Evolutionary conservation across 2,888 invertebrate genomes (phyloP).

Genomic region (Merodon equestris): DNA sequence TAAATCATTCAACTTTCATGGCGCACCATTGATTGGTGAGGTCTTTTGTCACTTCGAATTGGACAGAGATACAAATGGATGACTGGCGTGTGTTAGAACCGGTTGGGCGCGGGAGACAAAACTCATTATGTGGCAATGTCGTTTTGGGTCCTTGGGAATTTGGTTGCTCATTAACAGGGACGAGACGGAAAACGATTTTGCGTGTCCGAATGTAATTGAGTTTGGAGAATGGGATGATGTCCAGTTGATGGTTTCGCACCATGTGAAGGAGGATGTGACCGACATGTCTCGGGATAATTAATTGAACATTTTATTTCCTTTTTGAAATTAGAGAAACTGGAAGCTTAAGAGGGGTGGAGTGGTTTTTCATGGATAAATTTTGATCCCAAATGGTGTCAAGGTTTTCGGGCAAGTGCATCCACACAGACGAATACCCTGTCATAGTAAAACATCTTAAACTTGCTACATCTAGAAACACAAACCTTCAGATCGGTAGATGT

Average conservation of each 20-base stretch:
- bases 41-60: slow-evolving; percentile 52
- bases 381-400: no score
- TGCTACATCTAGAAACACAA: no score
- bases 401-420: no score
- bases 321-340: no score
- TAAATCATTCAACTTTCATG: slow-evolving; percentile 34
- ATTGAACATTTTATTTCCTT: slow-evolving; percentile 27
- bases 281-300: slow-evolving; percentile 46
- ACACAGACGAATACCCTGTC: no score
- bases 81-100: slow-evolving; percentile 1
- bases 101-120: neutral
- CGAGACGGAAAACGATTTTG: slow-evolving; percentile 57
- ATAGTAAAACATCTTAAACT: no score
- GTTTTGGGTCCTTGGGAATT: slow-evolving; percentile 60
- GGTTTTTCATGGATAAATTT: no score
- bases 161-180: slow-evolving; percentile 57
- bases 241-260: slow-evolving; percentile 21
- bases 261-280: slow-evolving; percentile 17
- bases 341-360: no score
- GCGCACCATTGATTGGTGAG: slow-evolving; percentile 13
- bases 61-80: slow-evolving; percentile 17
- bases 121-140: slow-evolving; percentile 48
- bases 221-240: slow-evolving; percentile 36
- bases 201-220: slow-evolving; percentile 59
- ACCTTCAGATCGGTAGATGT: no score